Conservation (phyloP, 2,797 vertebrate species). For the Meriones psammophilus region DNA sequence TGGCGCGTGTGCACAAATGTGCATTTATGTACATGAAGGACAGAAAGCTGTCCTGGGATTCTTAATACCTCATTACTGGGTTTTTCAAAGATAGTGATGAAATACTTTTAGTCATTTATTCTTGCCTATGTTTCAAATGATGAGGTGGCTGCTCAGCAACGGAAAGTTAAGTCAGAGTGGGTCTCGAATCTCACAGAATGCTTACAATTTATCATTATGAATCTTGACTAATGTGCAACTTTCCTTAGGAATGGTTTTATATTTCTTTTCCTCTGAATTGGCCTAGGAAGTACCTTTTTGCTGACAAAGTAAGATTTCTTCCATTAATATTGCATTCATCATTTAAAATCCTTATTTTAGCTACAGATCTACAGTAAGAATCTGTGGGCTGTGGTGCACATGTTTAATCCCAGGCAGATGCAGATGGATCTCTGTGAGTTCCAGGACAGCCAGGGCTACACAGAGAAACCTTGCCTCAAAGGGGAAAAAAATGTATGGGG, state of each 20-base stretch:
- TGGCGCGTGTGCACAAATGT: background rate
- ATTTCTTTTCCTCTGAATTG: background rate
- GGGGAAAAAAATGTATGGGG: constrained; percentile 16
- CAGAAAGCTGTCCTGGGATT: background rate
- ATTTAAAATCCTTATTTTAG: constrained; percentile 19
- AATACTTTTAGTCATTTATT: constrained; percentile 57
- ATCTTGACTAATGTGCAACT: constrained; percentile 37
- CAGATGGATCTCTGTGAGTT: too few relatives aligned
- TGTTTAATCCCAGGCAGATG: too few relatives aligned
- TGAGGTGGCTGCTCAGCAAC: background rate
- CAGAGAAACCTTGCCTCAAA: background rate
- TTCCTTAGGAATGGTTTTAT: background rate
- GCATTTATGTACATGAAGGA: background rate
- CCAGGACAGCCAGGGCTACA: too few relatives aligned
- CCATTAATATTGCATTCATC: background rate
- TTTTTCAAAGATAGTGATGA: background rate
- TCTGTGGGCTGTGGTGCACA: background rate
- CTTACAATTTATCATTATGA: constrained; percentile 5
- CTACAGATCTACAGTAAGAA: constrained; percentile 3
- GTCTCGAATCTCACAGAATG: background rate
- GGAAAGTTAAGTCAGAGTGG: constrained; percentile 32
- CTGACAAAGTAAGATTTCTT: constrained; percentile 21
- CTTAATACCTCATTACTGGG: background rate
- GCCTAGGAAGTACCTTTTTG: background rate
- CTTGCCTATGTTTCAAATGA: background rate